phyloP scores from a whole-genome alignment of 1,140 invertebrate species.

The Lepidostoma basale region DNA sequence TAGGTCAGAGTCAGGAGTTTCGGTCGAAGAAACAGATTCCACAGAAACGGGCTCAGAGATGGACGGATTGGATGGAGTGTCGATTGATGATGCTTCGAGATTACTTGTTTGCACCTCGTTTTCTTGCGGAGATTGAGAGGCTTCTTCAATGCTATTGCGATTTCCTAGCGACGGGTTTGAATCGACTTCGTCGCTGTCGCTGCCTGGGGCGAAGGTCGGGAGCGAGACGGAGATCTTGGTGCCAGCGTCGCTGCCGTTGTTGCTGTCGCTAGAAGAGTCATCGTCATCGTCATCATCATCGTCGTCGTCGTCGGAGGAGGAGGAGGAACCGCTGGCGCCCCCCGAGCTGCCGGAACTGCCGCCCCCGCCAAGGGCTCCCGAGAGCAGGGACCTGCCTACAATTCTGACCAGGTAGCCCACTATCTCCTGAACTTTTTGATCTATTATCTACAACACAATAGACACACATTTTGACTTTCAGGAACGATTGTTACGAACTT shows the following conservation, averaged over 20 bases:
- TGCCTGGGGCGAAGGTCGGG: conserved; percentile 2
- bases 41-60: conserved; percentile 6
- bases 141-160: conserved; percentile 23
- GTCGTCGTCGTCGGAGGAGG: conserved; percentile 51
- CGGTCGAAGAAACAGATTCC: conserved; percentile 7
- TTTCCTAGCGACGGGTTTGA: neutral
- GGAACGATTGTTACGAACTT: too few species aligned
- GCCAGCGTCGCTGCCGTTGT: neutral
- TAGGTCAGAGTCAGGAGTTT: conserved; percentile 17
- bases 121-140: conserved; percentile 15
- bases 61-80: neutral
- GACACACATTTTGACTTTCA: conserved; percentile 27
- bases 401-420: conserved; percentile 69
- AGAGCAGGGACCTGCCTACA: conserved; percentile 69
- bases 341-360: conserved; percentile 51
- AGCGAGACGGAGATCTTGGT: neutral
- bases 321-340: conserved; percentile 50
- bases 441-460: conserved; percentile 71
- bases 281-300: conserved; percentile 49
- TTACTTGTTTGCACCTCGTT: conserved; percentile 44
- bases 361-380: conserved; percentile 60
- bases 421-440: conserved; percentile 76
- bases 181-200: conserved; percentile 13
- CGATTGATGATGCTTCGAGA: conserved; percentile 26
- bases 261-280: neutral